Evolutionary conservation across 2,113 vertebrate species (phyloP), one percentile per base, ranked within the genome.

Genomic region (Capreolus pygargus): DNA sequence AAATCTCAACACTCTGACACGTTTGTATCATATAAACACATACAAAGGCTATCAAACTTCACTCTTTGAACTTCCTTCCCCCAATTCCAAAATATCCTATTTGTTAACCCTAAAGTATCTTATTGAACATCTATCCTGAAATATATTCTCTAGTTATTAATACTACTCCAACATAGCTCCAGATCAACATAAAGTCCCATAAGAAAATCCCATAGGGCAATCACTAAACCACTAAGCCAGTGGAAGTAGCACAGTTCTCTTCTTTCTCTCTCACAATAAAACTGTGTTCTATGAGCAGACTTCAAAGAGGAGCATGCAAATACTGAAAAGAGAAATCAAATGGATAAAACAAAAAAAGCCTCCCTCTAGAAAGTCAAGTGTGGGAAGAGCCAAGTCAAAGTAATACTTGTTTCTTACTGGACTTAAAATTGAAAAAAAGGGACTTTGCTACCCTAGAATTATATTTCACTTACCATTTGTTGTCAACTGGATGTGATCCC

Each of bases 401-500:
- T 91, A 89, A 57, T 33, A 55, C 30, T 43, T 91, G 36, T 92
- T 91, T 94, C 58, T 83, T 36, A 82, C 14, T 89, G 11, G 13
- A 6, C 45, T 95, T 94, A 2, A 78, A 43, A 36, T 30, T 94
- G 36, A 82, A 92, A 89, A 50, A 91, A 93, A 87, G 60, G 33
- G 14, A 86, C 25, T 90, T 84, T 61, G 14, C 52, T 88, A 96
- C 6, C 52, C 67, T 82, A 83, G 81, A 90, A 91, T 95, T 86
- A n/a, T n/a, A 28, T 87, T 86, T 94, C 64, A 74, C 99, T 99
- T 98, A 99, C 99, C 99, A 99, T 98, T 99, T 99, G 98, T 99
- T 99, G 98, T 99, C 99, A 58, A 99, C 99, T 1, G 99, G 99
- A 96, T 99, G 99, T 55, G 99, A 99, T 89, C 99, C 99, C 96